Evolutionary conservation across 2,888 invertebrate species (phyloP), one percentile per base, ranked within the genome.

Genomic region (Meta bourneti): DNA sequence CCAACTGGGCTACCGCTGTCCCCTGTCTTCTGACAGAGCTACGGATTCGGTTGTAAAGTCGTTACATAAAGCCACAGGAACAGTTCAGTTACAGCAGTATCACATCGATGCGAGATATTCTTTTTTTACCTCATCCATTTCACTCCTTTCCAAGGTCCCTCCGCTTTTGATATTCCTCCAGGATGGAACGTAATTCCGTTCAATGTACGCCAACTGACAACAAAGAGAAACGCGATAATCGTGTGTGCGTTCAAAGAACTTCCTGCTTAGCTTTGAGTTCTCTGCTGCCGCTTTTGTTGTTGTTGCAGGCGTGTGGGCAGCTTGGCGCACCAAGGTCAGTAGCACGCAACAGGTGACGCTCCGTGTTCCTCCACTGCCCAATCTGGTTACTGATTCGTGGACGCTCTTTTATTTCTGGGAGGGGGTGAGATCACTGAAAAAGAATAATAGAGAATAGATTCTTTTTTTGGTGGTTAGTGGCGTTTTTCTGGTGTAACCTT

Each of bases 221-320:
- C 79, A 79, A 79, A 79, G n/a, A n/a, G n/a, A n/a, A n/a, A n/a
- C 61, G 61, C 34, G 16, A 16, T n/a, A 9, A 34, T 34, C 34
- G 34, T 34, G 4, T 51, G 49, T 77, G 19, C 16, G n/a, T 11
- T n/a, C 11, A 72, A 74, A 54, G 77, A 69, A 77, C 85, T 85
- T 85, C 85, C 84, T 84, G 84, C 84, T 84, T n/a, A 52, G 49
- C 20, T 51, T n/a, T n/a, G n/a, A n/a, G n/a, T n/a, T n/a, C n/a
- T 72, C 48, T n/a, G 72, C 13, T 6, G 49, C n/a, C 11, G 49
- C 49, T n/a, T 20, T 79, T 49, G 16, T 34, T 61, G 20, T 13
- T 11, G 61, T 49, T 61, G 71, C n/a, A 19, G 9, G 71, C 70
- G 70, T 49, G 85, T 69, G 85, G 61, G 74, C 16, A 51, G 48